These are phyloP conservation scores for Carlito syrichta DNA, from an alignment of 2,113 vertebrate species.

Conservation along the genomic window DNA sequence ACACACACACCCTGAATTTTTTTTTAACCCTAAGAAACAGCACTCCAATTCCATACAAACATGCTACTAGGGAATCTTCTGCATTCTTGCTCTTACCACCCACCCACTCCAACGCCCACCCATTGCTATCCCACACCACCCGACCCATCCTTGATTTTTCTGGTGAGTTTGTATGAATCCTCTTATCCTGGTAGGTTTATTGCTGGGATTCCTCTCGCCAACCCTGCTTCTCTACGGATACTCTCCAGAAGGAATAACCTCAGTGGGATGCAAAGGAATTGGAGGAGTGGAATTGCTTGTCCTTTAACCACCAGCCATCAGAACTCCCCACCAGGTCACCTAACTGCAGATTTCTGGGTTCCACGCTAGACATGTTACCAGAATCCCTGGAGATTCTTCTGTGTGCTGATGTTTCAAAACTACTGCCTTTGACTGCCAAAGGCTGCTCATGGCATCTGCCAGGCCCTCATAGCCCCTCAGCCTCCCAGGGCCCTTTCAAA, in stretches of 20 bases:
- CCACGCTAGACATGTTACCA: neutral
- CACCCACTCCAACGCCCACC: too few species aligned
- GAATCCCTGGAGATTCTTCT: neutral
- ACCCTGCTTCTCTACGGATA: neutral
- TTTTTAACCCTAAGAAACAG: neutral
- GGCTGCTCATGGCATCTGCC: neutral
- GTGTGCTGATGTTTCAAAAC: neutral
- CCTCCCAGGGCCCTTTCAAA: neutral
- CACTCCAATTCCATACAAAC: neutral
- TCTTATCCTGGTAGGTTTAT: neutral
- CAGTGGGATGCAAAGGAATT: neutral
- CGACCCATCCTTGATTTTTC: neutral
- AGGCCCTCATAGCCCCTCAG: neutral
- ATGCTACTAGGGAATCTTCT: neutral
- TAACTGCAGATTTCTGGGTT: neutral
- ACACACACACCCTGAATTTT: neutral
- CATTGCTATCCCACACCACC: neutral
- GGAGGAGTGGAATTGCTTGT: neutral
- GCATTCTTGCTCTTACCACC: neutral
- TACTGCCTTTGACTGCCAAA: neutral
- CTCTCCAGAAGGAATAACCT: neutral
- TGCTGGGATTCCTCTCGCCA: neutral
- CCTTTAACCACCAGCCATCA: neutral
- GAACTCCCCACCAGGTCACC: neutral
- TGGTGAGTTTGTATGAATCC: neutral